Percentiles rank a stretch among this genome's conserved stretches.
These are phyloP conservation scores for Pseudopodoces humilis DNA, from an alignment of 2,113 vertebrate species.

Conservation along the genomic window DNA sequence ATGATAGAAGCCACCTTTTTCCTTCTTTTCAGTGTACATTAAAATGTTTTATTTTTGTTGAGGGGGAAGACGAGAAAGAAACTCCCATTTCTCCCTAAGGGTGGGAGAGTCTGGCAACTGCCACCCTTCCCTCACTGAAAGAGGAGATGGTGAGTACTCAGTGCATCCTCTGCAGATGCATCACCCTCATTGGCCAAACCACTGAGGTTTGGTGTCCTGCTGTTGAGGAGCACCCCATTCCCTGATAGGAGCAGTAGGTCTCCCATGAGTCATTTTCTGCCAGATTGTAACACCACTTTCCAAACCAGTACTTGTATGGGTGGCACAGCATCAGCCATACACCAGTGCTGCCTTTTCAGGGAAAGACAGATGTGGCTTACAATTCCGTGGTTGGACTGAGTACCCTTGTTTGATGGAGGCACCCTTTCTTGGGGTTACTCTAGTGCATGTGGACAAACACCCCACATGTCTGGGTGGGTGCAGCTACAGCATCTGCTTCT, in stretches of 20 bases:
- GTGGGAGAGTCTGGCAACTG: constrained; percentile 41
- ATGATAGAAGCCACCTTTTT: neutral
- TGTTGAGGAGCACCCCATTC: neutral
- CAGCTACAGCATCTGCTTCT: neutral
- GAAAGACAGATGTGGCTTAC: neutral
- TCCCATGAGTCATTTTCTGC: accelerated
- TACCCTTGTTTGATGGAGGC: neutral
- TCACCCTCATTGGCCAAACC: neutral
- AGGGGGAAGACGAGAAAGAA: constrained; percentile 42
- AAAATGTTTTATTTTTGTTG: constrained; percentile 55
- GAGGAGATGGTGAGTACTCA: constrained; percentile 39
- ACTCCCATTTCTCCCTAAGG: constrained; percentile 39
- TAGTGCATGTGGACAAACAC: neutral
- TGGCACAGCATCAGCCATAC: neutral
- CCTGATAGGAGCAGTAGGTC: neutral
- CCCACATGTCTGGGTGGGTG: too few relatives aligned
- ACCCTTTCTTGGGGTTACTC: neutral
- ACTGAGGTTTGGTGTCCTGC: neutral
- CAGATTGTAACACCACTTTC: neutral
- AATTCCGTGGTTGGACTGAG: neutral
- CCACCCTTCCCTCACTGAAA: constrained; percentile 45
- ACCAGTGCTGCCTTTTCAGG: neutral
- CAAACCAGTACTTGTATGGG: neutral
- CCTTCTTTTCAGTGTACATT: neutral
- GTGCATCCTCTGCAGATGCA: neutral